Evolutionary conservation across 2,888 invertebrate genomes (phyloP).

Genomic region (Eupithecia tripunctaria): DNA sequence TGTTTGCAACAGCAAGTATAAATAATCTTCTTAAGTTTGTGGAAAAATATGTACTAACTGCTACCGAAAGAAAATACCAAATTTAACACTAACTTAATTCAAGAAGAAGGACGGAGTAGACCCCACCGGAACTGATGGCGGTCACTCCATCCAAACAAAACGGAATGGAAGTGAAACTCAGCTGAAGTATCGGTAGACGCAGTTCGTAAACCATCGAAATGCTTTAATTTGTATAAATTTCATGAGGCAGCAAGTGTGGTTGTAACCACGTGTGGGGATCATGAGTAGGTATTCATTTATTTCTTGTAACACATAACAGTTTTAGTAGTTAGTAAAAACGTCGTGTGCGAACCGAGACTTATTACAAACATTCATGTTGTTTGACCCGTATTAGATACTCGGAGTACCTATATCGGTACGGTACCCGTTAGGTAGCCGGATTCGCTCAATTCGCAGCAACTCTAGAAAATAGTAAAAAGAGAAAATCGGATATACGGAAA

Average conservation of each 20-base stretch:
- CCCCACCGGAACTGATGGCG: slow-evolving; percentile 55
- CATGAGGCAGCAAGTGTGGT: not conserved
- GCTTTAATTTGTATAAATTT: not conserved
- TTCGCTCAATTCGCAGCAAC: not conserved
- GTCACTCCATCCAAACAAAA: slow-evolving; percentile 32
- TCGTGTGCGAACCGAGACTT: not conserved
- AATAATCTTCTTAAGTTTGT: not conserved
- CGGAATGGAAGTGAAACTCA: slow-evolving; percentile 26
- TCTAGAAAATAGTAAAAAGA: not conserved
- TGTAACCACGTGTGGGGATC: not conserved
- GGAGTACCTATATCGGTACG: not conserved
- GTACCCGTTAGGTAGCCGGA: not conserved
- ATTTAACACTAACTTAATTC: slow-evolving; percentile 20
- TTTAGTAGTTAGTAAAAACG: not conserved
- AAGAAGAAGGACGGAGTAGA: slow-evolving; percentile 29
- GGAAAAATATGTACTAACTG: not conserved
- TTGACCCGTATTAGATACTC: not conserved
- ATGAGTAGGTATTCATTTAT: not conserved
- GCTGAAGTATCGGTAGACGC: not conserved
- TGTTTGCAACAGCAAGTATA: not conserved
- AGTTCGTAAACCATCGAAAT: not conserved
- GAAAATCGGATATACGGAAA: not conserved
- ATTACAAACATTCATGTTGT: not conserved
- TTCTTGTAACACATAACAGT: not conserved
- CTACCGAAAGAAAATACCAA: slow-evolving; percentile 17